Base-by-base conservation (phyloP, 1,140 invertebrate species). In the Drosophila pseudoananassae region DNA sequence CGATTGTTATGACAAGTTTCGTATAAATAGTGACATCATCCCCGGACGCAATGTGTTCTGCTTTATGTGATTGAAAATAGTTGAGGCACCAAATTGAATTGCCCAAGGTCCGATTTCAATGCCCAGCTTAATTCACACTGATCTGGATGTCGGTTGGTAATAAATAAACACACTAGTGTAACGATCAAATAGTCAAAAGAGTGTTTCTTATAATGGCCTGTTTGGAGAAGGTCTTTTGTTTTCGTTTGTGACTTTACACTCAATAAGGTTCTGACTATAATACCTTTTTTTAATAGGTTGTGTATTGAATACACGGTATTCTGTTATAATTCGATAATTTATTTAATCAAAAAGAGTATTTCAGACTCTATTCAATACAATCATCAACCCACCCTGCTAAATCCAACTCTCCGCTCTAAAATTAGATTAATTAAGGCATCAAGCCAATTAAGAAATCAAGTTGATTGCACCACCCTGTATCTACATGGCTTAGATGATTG, bases 381-480 rank as follows among this genome's bases (percentile, higher is more conserved):
- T 64, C 53, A 68, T 29, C 61, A 38, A 68, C 55, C 25, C 8
- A 25, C 17, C 31, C 45, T 38, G 50, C 31, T 47, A 9, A 14
- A 45, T 46, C 23, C n/a, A 69, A 69, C 43, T 46, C 15, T 50
- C 15, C 15, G 46, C 10, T 14, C 29, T 45, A 5, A 51, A 74
- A 52, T 64, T 36, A 74, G 40, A 75, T 74, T 55, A 75, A 75
- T 75, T 52, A 52, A 52, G 53, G 17, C 27, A 52, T 52, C 50
- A 52, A 23, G 10, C 12, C 15, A 55, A 69, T 69, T 52, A 52
- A 52, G 53, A 36, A 14, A 52, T 52, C 50, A 36, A n/a, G 3
- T 20, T 10, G 46, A 69, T 69, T 66, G 72, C 71, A 73, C 52
- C 71, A 76, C 72, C 71, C 71, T 76, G 71, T 74, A 15, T 43